Percentiles rank a stretch among this genome's conserved stretches.
These are phyloP conservation scores for Actias luna DNA, from an alignment of 2,888 invertebrate genomes.

Conservation along the genomic window DNA sequence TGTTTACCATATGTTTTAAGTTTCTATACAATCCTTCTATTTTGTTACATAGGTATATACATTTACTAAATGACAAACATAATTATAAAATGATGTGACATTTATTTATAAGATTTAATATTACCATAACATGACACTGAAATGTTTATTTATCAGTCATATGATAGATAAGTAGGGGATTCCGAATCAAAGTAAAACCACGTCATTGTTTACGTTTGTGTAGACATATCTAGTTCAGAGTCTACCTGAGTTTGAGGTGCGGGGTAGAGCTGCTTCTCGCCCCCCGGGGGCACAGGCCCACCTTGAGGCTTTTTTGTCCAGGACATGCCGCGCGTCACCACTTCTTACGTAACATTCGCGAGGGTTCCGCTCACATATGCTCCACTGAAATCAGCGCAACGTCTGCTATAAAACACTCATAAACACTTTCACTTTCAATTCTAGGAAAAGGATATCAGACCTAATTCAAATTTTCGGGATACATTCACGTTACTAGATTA, in stretches of 20 bases:
- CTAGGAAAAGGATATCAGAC: background rate
- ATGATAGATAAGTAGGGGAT: conserved; percentile 28
- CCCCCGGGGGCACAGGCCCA: conserved; percentile 45
- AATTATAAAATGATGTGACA: background rate
- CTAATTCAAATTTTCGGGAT: background rate
- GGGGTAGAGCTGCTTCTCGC: conserved; percentile 57
- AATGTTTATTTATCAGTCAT: conserved; percentile 38
- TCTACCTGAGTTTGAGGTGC: conserved; percentile 71
- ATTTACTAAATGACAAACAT: background rate
- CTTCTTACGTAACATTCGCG: conserved; percentile 76
- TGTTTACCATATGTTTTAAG: background rate
- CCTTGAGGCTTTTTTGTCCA: conserved; percentile 72
- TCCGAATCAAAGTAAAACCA: conserved; percentile 35
- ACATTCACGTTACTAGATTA: background rate
- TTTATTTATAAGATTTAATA: background rate
- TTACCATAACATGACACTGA: background rate
- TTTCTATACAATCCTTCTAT: background rate
- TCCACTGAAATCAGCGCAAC: conserved; percentile 58
- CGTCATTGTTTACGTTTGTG: conserved; percentile 73
- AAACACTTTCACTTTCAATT: conserved; percentile 66
- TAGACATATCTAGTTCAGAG: conserved; percentile 50
- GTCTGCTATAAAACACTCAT: conserved; percentile 61
- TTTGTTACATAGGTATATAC: background rate
- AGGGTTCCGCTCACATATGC: conserved; percentile 64
- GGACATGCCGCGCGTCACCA: conserved; percentile 65